Conservation (phyloP, 2,888 invertebrate genomes). For the Octonoba sinensis region DNA sequence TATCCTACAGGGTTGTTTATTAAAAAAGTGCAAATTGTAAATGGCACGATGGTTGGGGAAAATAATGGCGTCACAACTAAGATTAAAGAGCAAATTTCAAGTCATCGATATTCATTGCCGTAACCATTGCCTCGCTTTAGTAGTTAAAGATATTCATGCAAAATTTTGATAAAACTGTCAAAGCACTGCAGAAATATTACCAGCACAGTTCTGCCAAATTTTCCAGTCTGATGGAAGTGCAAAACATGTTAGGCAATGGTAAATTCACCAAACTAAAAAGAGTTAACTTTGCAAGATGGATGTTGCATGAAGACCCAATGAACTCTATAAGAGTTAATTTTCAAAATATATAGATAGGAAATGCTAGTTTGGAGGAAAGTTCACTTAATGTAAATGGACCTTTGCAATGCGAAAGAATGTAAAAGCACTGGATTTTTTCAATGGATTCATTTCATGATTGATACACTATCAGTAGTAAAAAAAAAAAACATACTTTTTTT, state of each 20-base stretch:
- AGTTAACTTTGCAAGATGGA: too few species aligned
- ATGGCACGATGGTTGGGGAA: neutral
- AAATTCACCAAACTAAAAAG: too few species aligned
- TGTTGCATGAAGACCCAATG: neutral
- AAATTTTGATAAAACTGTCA: neutral
- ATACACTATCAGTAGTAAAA: neutral
- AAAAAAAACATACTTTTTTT: neutral
- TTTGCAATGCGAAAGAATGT: too few species aligned
- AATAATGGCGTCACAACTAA: conserved; percentile 8
- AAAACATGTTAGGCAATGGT: too few species aligned
- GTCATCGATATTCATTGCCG: neutral
- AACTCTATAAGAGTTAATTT: conserved; percentile 13
- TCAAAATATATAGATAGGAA: neutral
- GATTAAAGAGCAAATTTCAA: conserved; percentile 7
- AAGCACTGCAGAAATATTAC: neutral
- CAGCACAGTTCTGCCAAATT: neutral
- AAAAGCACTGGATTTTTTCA: conserved; percentile 2
- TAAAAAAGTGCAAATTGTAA: neutral
- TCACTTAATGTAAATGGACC: neutral
- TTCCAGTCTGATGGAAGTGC: too few species aligned
- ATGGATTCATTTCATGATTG: neutral
- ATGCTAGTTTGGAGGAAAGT: neutral
- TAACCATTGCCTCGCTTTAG: conserved; percentile 3
- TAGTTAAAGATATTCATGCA: neutral
- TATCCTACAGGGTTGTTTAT: neutral